These are phyloP conservation scores for Nesometra sesokonis DNA, from an alignment of 35 echinoderm and acorn worm species.

Conservation along the genomic window DNA sequence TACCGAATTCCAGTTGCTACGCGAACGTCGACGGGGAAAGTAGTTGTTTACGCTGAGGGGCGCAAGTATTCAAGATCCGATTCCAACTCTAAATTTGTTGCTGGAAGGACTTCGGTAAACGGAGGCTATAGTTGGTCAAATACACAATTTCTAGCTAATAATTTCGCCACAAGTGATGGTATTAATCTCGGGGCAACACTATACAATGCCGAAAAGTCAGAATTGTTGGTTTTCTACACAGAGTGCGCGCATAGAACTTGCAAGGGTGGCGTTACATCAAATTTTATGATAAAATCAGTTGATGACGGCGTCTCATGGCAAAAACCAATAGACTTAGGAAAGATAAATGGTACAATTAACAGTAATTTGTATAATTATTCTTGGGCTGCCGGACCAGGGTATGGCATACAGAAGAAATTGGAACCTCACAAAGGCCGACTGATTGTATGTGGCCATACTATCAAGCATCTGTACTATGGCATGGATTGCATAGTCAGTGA, in stretches of 20 bases:
- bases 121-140: constrained; percentile 22
- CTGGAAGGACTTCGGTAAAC: constrained; percentile 37
- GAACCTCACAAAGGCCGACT: constrained; percentile 58
- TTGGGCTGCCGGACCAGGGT: constrained; percentile 73
- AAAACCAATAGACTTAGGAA: not conserved
- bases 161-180: not conserved
- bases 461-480: constrained; percentile 5
- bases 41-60: constrained; percentile 69
- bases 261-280: not conserved
- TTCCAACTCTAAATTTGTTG: constrained; percentile 57
- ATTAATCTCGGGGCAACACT: not conserved
- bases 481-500: constrained; percentile 75
- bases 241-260: not conserved
- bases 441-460: constrained; percentile 67
- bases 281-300: not conserved
- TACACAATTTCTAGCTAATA: not conserved
- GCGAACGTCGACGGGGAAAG: constrained; percentile 22
- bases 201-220: not conserved
- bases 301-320: not conserved
- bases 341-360: not conserved
- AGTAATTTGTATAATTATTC: not conserved
- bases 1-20: not conserved
- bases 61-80: constrained; percentile 40
- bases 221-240: not conserved
- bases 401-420: constrained; percentile 72